A percentile compares a stretch with the other conserved stretches of the same genome.
Evolutionary conservation across 2,888 invertebrate species (phyloP).

Genomic region (Drosophila demipolita): DNA sequence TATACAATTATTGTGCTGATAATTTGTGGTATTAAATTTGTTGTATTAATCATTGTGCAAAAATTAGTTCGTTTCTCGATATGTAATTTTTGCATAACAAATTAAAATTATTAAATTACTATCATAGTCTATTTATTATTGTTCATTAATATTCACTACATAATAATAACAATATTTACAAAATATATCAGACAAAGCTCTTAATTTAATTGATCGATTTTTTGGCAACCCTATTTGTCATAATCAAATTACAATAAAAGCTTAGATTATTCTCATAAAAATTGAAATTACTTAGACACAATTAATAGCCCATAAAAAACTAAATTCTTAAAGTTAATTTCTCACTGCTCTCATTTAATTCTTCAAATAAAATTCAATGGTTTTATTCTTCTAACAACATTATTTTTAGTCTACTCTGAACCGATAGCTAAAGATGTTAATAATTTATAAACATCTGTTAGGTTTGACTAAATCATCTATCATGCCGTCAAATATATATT

Average conservation of each 20-base stretch:
- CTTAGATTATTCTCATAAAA: not conserved
- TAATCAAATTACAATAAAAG: not conserved
- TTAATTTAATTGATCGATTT: not conserved
- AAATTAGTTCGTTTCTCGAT: not conserved
- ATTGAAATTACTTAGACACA: not conserved
- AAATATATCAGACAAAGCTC: not conserved
- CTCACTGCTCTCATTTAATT: not conserved
- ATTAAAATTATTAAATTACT: not conserved
- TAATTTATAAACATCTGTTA: conserved; percentile 52
- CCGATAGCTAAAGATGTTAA: not conserved
- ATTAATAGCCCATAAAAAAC: too few relatives aligned
- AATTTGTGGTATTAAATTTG: not conserved
- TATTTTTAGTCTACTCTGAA: not conserved
- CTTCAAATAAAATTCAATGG: not conserved
- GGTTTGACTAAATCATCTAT: conserved; percentile 52
- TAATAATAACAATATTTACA: not conserved
- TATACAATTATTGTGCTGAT: not conserved
- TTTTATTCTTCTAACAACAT: not conserved
- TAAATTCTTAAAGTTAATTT: not conserved
- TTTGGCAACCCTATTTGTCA: not conserved
- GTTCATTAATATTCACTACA: not conserved
- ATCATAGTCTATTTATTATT: not conserved
- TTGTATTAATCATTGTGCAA: not conserved
- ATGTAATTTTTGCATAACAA: not conserved
- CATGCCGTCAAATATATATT: conserved; percentile 61